Conservation (phyloP, 2,797 vertebrate species). For the Platalea minor region DNA sequence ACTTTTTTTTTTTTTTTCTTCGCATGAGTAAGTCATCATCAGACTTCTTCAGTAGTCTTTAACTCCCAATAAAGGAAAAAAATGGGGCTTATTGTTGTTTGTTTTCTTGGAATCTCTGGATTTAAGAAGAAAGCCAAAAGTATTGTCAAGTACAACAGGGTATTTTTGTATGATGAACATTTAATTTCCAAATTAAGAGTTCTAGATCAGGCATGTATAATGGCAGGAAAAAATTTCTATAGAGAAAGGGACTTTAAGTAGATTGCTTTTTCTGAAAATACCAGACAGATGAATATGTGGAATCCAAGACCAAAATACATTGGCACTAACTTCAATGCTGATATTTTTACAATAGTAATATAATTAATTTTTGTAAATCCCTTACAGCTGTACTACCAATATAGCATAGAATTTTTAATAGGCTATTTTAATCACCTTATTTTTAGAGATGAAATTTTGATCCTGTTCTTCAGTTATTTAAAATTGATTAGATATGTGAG, state of each 20-base stretch:
- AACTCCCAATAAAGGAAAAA: neutral
- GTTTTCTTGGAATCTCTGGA: neutral
- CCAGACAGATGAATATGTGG: slow-evolving; percentile 44
- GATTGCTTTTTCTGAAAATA: slow-evolving; percentile 29
- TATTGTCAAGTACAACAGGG: neutral
- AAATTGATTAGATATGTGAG: neutral
- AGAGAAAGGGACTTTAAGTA: neutral
- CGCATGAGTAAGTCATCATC: neutral
- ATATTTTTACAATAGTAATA: slow-evolving; percentile 35
- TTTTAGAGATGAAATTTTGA: slow-evolving; percentile 15
- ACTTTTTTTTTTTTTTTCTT: no score
- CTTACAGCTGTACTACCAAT: slow-evolving; percentile 48
- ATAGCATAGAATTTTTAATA: slow-evolving; percentile 25
- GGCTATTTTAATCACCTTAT: slow-evolving; percentile 3
- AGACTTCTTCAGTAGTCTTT: neutral
- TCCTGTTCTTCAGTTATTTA: neutral
- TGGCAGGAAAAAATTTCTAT: neutral
- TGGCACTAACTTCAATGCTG: slow-evolving; percentile 25
- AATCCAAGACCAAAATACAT: slow-evolving; percentile 33
- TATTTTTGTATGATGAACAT: neutral
- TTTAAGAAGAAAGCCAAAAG: neutral
- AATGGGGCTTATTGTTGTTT: neutral
- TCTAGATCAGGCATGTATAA: neutral
- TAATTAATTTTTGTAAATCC: slow-evolving; percentile 48
- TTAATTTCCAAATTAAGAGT: neutral